Percentiles rank a stretch among this genome's conserved stretches.
These are phyloP conservation scores for Anadara kagoshimensis DNA, from an alignment of 1,140 invertebrate genomes.

Conservation along the genomic window DNA sequence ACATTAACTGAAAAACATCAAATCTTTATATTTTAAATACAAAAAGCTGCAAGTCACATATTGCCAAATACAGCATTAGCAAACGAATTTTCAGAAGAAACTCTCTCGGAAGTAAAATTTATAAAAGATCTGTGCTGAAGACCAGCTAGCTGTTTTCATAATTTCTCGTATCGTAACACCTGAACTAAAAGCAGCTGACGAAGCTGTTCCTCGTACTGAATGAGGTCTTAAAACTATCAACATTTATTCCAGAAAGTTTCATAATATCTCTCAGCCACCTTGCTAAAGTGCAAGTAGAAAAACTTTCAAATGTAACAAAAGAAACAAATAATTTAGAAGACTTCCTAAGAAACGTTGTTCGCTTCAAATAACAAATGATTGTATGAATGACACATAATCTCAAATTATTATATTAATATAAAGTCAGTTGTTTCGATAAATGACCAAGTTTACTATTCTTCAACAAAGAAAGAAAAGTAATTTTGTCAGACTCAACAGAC, in stretches of 20 bases:
- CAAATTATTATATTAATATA: neutral
- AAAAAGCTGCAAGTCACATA: too few relatives aligned
- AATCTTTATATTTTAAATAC: too few relatives aligned
- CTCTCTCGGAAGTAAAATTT: constrained; percentile 27
- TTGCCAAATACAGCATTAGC: too few relatives aligned
- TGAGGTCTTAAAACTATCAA: constrained; percentile 21
- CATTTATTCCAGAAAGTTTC: constrained; percentile 22
- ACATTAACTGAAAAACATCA: too few relatives aligned
- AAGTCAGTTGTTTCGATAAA: neutral
- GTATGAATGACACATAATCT: constrained; percentile 13
- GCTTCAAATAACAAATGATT: constrained; percentile 22
- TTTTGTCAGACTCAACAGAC: neutral
- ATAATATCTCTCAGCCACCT: constrained; percentile 32
- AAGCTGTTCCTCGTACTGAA: constrained; percentile 14
- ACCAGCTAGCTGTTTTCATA: constrained; percentile 34
- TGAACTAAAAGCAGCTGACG: constrained; percentile 2
- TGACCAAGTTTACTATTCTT: constrained; percentile 17
- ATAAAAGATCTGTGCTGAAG: constrained; percentile 18
- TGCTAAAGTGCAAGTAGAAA: constrained; percentile 28
- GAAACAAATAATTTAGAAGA: constrained; percentile 20
- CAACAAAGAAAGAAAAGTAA: neutral
- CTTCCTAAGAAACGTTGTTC: constrained; percentile 18
- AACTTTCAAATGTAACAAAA: constrained; percentile 12
- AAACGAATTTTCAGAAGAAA: too few relatives aligned
- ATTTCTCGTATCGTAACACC: constrained; percentile 23